Percentiles rank a stretch among this genome's conserved stretches.
Conservation (phyloP, 2,797 vertebrate species). For the Eulemur mongoz region DNA sequence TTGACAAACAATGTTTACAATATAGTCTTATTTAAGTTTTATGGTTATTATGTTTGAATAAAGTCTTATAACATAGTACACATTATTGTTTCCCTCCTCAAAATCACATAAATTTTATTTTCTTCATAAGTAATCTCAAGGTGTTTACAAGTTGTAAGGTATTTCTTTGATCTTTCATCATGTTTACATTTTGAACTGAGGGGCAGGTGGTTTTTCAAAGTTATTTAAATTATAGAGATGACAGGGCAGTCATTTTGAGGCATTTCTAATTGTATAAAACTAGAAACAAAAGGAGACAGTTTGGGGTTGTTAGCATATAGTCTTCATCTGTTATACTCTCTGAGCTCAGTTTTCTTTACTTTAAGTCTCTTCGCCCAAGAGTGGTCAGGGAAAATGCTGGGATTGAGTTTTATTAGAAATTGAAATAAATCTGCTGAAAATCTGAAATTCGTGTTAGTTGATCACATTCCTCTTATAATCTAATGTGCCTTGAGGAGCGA, state of each 20-base stretch:
- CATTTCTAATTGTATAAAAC: background rate
- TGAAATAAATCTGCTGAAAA: slow-evolving; percentile 35
- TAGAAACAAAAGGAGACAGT: background rate
- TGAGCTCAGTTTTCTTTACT: background rate
- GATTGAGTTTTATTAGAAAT: slow-evolving; percentile 55
- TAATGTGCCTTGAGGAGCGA: background rate
- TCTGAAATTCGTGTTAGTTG: slow-evolving; percentile 21
- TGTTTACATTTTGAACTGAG: slow-evolving; percentile 25
- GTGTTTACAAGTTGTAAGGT: background rate
- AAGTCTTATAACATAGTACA: background rate
- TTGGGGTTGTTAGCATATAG: background rate
- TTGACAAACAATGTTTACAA: background rate
- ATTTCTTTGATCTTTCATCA: background rate
- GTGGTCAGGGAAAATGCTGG: background rate
- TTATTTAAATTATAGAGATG: background rate
- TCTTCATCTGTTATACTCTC: background rate
- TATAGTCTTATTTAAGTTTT: background rate
- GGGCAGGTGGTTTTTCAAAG: background rate
- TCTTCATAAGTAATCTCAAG: background rate
- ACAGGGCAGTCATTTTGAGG: background rate
- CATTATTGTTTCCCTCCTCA: background rate
- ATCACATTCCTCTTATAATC: slow-evolving; percentile 11
- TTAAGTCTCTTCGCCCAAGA: background rate
- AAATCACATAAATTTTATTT: background rate
- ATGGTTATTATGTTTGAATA: background rate